phyloP scores from a whole-genome alignment of 2,113 vertebrate genomes.

The Eubucco bourcierii region DNA sequence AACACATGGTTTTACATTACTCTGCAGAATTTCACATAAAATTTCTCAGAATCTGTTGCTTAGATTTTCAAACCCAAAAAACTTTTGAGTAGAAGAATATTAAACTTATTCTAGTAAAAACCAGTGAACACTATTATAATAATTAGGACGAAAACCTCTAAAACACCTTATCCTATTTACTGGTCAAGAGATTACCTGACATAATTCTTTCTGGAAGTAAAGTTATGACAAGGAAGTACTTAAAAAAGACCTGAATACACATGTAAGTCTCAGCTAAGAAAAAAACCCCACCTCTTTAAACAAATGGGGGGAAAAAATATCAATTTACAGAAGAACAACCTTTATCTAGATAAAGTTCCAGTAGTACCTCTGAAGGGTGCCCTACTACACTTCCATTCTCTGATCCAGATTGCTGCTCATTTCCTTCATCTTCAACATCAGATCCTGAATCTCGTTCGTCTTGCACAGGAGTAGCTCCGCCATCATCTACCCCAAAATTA shows the following conservation, averaged over 20 bases:
- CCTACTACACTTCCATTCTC: constrained; percentile 80
- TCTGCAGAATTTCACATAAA: not conserved
- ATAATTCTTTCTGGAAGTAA: not conserved
- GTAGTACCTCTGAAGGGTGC: constrained; percentile 84
- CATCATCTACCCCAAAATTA: constrained; percentile 84
- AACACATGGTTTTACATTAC: fast-evolving
- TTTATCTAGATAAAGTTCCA: not conserved
- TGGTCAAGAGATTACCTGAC: not conserved
- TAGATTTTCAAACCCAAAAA: not conserved
- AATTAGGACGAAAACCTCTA: not conserved
- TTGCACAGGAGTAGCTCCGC: constrained; percentile 94
- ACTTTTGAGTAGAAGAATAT: not conserved
- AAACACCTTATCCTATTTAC: not conserved
- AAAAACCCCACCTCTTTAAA: not conserved
- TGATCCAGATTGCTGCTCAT: constrained; percentile 79
- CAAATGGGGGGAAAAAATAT: fast-evolving
- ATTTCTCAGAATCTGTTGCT: not conserved
- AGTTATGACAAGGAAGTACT: not conserved
- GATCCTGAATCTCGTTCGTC: constrained; percentile 91
- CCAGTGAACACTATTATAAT: not conserved
- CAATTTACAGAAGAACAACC: not conserved
- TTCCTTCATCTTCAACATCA: constrained; percentile 84
- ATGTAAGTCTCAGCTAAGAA: not conserved
- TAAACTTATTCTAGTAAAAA: not conserved
- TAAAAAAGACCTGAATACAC: not conserved